These are phyloP conservation scores for Scolopax mira DNA, from an alignment of 2,113 vertebrate species.

Conservation along the genomic window DNA sequence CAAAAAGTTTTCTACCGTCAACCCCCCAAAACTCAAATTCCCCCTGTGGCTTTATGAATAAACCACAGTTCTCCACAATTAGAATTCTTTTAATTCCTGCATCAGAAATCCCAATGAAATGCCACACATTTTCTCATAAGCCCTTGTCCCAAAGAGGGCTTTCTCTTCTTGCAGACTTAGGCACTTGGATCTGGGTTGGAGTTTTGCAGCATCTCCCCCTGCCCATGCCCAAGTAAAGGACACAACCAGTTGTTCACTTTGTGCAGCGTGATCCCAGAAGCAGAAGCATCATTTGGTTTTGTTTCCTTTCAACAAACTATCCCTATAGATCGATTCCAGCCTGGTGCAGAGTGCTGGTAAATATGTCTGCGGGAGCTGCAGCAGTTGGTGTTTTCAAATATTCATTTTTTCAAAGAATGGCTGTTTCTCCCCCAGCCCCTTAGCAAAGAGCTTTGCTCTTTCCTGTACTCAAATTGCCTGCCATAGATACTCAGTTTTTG, in stretches of 20 bases:
- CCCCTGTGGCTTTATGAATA: not conserved
- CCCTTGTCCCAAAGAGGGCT: not conserved
- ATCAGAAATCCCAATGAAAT: not conserved
- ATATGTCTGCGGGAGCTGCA: not conserved
- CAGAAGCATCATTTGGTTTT: not conserved
- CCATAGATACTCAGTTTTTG: not conserved
- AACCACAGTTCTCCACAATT: not conserved
- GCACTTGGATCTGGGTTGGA: not conserved
- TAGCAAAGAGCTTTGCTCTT: not conserved
- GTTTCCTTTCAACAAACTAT: not conserved
- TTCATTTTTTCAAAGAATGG: slow-evolving; percentile 34
- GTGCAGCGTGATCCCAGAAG: not conserved
- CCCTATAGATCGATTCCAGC: slow-evolving; percentile 6
- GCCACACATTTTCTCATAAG: not conserved
- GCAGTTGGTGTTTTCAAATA: slow-evolving; percentile 61
- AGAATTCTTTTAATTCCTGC: not conserved
- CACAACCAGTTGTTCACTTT: not conserved
- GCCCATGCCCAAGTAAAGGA: not conserved
- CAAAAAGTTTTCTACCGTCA: not conserved
- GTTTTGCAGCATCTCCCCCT: not conserved
- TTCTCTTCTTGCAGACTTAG: not conserved
- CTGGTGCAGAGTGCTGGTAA: not conserved
- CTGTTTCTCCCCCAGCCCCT: not conserved
- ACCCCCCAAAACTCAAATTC: not conserved
- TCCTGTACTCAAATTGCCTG: not conserved